phyloP scores from a whole-genome alignment of 2,797 vertebrate species.

The Sternarchorhynchus goeldii region DNA sequence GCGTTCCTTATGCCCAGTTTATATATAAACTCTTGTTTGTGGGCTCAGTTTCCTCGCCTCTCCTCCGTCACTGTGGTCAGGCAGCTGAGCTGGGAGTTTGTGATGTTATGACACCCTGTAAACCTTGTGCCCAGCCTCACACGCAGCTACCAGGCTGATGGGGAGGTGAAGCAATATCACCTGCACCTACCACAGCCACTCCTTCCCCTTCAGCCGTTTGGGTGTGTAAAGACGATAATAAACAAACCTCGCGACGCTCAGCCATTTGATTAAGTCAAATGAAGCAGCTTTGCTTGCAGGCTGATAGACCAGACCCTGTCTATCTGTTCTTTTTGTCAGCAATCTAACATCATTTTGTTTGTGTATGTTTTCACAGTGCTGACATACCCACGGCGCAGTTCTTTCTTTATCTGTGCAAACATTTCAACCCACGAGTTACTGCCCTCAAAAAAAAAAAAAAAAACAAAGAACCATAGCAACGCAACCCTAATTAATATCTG shows the following conservation, averaged over 20 bases:
- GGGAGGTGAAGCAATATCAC: background rate
- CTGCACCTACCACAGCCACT: conserved; percentile 19
- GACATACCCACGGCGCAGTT: background rate
- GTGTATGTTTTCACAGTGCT: background rate
- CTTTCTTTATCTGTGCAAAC: background rate
- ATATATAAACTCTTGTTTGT: conserved; percentile 1
- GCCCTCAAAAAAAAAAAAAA: background rate
- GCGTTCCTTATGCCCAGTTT: conserved; percentile 1
- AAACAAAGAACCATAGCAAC: too few relatives aligned
- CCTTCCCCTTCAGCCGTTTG: background rate
- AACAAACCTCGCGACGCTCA: background rate
- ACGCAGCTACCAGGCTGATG: background rate
- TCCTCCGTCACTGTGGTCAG: conserved; percentile 5
- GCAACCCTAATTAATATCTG: background rate
- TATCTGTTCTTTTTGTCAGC: background rate
- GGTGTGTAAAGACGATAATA: background rate
- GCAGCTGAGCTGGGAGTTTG: background rate
- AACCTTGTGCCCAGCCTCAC: conserved; percentile 8
- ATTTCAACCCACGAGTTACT: conserved; percentile 2
- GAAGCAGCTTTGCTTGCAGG: background rate
- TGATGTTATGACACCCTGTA: background rate
- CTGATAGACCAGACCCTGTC: background rate
- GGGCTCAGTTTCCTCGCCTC: background rate
- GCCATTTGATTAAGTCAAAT: background rate
- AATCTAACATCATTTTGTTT: too few relatives aligned